Percentiles rank a stretch among this genome's conserved stretches.
phyloP scores from a whole-genome alignment of 1,140 invertebrate genomes.

The Drosophila bipectinata region DNA sequence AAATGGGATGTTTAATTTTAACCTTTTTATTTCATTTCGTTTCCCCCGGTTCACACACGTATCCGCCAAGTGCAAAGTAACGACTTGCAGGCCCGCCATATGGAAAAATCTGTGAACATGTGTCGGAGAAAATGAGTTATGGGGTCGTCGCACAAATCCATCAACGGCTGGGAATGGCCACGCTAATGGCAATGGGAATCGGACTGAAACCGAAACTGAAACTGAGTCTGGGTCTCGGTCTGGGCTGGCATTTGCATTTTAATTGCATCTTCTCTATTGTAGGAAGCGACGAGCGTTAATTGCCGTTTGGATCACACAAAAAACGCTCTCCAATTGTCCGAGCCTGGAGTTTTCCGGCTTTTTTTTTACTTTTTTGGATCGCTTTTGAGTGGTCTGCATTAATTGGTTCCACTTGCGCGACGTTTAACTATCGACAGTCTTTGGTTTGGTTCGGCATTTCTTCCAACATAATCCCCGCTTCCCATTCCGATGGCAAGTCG shows the following conservation, averaged over 20 bases:
- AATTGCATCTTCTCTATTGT: slow-evolving; percentile 30
- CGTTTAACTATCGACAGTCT: slow-evolving; percentile 68
- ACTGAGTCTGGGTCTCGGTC: slow-evolving; percentile 12
- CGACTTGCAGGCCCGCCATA: slow-evolving; percentile 52
- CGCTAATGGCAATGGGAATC: slow-evolving; percentile 26
- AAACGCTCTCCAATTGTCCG: slow-evolving; percentile 47
- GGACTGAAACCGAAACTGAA: slow-evolving; percentile 10
- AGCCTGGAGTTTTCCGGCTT: slow-evolving; percentile 26
- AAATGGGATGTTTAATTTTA: slow-evolving; percentile 19
- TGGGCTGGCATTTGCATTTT: slow-evolving; percentile 33
- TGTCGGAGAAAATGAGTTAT: slow-evolving; percentile 48
- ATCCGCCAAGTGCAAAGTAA: slow-evolving; percentile 50
- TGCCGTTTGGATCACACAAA: slow-evolving; percentile 30
- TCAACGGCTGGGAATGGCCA: slow-evolving; percentile 36
- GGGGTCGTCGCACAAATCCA: slow-evolving; percentile 45
- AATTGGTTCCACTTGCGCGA: slow-evolving; percentile 78
- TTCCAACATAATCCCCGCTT: slow-evolving; percentile 16
- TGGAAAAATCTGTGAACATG: slow-evolving; percentile 68
- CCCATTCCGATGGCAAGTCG: slow-evolving; percentile 34
- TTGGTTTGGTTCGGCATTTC: slow-evolving; percentile 44
- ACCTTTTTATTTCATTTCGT: slow-evolving; percentile 5
- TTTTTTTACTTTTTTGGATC: slow-evolving; percentile 38
- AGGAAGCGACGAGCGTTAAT: slow-evolving; percentile 36
- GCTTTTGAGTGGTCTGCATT: slow-evolving; percentile 46
- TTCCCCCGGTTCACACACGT: neutral